These are phyloP conservation scores for Danionella dracula DNA, from an alignment of 2,797 vertebrate species.

Conservation along the genomic window DNA sequence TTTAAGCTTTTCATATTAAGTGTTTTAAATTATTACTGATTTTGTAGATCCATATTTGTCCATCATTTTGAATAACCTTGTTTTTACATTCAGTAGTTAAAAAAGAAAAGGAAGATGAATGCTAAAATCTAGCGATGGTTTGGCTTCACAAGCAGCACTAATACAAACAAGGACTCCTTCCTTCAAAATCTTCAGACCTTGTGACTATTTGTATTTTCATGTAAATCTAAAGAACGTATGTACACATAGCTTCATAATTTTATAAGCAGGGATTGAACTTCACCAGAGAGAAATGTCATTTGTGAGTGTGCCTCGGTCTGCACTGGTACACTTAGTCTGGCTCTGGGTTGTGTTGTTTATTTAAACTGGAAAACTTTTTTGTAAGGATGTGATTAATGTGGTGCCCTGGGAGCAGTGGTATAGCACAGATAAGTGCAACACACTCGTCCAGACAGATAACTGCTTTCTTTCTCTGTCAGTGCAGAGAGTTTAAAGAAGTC, in stretches of 20 bases:
- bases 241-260: not conserved
- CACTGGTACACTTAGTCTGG: conserved; percentile 21
- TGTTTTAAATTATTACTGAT: too few species aligned
- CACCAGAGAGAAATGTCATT: conserved; percentile 20
- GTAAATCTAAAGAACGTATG: not conserved
- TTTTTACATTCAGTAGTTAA: too few species aligned
- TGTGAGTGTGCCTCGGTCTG: conserved; percentile 3
- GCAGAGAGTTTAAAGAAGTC: conserved; percentile 40
- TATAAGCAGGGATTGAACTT: not conserved
- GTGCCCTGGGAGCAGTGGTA: conserved; percentile 57
- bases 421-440: conserved; percentile 56
- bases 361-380: conserved; percentile 54
- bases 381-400: conserved; percentile 64
- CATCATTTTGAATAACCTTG: too few species aligned
- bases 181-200: not conserved
- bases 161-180: not conserved
- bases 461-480: conserved; percentile 48
- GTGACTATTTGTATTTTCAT: not conserved
- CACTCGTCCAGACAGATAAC: conserved; percentile 42
- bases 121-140: not conserved
- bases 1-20: too few species aligned
- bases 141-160: conserved; percentile 7
- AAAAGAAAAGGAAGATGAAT: not conserved
- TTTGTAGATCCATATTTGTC: too few species aligned
- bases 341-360: conserved; percentile 62